Conservation (phyloP, 1,140 invertebrate genomes). For the Oscheius sp. region DNA sequence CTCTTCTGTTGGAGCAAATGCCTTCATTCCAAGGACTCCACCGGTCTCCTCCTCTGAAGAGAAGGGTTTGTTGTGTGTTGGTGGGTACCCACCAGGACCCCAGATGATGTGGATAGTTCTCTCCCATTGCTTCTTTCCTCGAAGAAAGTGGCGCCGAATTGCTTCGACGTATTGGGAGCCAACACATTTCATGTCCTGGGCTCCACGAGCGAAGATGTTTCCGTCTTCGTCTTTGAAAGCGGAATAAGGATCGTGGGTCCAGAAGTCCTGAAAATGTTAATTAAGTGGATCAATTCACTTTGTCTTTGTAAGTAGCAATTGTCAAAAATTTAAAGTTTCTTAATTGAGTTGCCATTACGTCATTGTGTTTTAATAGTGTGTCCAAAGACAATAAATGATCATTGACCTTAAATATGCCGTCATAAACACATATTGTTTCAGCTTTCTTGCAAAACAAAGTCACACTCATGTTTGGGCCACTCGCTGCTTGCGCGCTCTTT, state of each 20-base stretch:
- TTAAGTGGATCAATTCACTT: too few species aligned
- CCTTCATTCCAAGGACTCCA: constrained; percentile 77
- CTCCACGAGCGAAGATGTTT: constrained; percentile 78
- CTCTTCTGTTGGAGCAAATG: constrained; percentile 74
- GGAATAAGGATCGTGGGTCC: constrained; percentile 77
- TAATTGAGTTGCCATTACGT: too few species aligned
- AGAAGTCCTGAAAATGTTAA: constrained; percentile 68
- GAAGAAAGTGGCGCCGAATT: constrained; percentile 69
- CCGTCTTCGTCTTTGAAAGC: constrained; percentile 75
- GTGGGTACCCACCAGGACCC: constrained; percentile 67
- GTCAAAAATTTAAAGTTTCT: too few species aligned
- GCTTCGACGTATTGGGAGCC: constrained; percentile 79
- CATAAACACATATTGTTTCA: too few species aligned
- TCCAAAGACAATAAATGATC: too few species aligned
- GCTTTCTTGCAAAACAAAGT: too few species aligned
- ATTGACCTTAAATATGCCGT: too few species aligned
- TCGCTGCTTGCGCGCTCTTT: too few species aligned
- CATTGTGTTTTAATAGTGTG: too few species aligned
- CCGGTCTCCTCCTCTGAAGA: constrained; percentile 82
- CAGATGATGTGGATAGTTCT: constrained; percentile 76
- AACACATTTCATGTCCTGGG: constrained; percentile 82
- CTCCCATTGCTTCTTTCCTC: constrained; percentile 64
- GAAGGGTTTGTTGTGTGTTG: neutral
- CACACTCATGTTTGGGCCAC: too few species aligned
- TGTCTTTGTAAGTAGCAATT: too few species aligned